Percentiles rank a stretch among this genome's conserved stretches.
Evolutionary conservation across 1,140 invertebrate genomes (phyloP).

Genomic region (Periplaneta americana): DNA sequence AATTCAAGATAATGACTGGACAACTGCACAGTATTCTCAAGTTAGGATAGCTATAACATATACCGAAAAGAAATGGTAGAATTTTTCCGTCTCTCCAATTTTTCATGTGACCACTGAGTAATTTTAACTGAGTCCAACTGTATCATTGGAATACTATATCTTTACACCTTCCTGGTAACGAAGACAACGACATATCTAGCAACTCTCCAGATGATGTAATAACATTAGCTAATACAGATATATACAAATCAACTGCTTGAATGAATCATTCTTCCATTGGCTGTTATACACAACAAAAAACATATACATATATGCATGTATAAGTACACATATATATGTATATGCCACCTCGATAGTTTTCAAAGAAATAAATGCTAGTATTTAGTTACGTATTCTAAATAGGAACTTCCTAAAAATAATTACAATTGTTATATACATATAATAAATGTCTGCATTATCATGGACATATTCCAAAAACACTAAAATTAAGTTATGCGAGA

Average conservation of each 20-base stretch:
- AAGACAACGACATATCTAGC: not conserved
- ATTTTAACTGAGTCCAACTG: not conserved
- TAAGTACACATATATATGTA: too few relatives aligned
- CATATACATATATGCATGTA: not conserved
- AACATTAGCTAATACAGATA: too few relatives aligned
- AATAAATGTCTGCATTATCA: not conserved
- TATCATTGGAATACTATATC: not conserved
- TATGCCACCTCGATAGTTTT: not conserved
- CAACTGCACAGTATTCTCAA: too few relatives aligned
- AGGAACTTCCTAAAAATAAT: not conserved
- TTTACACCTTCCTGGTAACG: not conserved
- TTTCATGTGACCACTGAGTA: not conserved
- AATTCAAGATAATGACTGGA: too few relatives aligned
- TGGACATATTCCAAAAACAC: not conserved
- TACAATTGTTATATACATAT: not conserved
- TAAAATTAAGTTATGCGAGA: not conserved
- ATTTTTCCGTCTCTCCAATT: too few relatives aligned
- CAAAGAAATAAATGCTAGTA: not conserved
- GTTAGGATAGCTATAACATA: too few relatives aligned
- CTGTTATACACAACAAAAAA: not conserved
- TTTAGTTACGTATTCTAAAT: not conserved
- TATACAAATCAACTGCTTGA: not conserved
- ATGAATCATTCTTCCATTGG: not conserved
- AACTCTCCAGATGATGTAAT: not conserved
- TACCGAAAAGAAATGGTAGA: too few relatives aligned